Evolutionary conservation across 2,888 invertebrate genomes (phyloP), one percentile per base, ranked within the genome.

Genomic region (Globia sparganii): DNA sequence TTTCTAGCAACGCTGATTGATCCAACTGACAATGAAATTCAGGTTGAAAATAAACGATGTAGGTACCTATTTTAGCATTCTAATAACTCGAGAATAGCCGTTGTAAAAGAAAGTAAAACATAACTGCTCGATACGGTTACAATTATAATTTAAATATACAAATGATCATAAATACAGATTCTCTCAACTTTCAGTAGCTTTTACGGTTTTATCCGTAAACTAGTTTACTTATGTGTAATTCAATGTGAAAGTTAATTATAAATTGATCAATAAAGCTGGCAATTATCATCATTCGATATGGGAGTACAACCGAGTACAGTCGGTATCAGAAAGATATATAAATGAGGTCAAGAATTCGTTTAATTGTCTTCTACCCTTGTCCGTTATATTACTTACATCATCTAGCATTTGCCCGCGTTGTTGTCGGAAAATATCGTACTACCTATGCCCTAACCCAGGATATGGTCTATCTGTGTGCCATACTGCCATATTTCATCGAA

Each of bases 241-340:
- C 76, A 56, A 71, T 82, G 82, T 78, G 79, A 88, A 86, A 88
- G 82, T 79, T 75, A 78, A 83, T 80, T 70, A 77, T 74, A 86
- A 84, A 80, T 74, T 71, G 40, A 66, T 74, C 59, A 81, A 75
- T 86, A 72, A 80, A 81, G 71, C 70, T 84, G 72, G 31, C 73
- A 73, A 81, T 86, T 79, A 78, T 77, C 71, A 66, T 72, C 62
- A 83, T 84, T 86, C 81, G 73, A 31, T 46, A 53, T 66, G 75
- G 65, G 43, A 43, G 49, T 65, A 34, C 58, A 49, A 31, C 59
- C 15, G 21, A 53, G 65, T 66, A 77, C 67, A 66, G 66, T 58
- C 37, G 5, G 28, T 18, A 0, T n/a, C 8, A 9, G 25, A 49
- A 18, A 64, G 4, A 34, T 21, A 2, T 18, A 2, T 46, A 11